Percentiles rank a stretch among this genome's conserved stretches.
These are phyloP conservation scores for Ormyrus rosae DNA, from an alignment of 2,888 invertebrate genomes.

Conservation along the genomic window DNA sequence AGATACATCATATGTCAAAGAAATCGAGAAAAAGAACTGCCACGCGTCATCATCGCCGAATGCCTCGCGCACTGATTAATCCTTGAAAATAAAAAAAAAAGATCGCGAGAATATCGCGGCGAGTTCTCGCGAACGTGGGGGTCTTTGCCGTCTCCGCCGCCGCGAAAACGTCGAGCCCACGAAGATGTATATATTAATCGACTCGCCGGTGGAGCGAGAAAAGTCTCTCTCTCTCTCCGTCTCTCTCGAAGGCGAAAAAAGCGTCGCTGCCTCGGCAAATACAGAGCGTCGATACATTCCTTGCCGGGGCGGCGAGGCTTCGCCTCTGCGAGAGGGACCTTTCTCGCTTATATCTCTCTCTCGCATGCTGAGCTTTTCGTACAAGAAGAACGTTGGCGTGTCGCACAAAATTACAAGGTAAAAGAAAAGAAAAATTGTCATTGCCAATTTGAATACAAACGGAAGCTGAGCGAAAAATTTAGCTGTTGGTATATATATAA, in stretches of 20 bases:
- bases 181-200: slow-evolving; percentile 9
- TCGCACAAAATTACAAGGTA: slow-evolving; percentile 3
- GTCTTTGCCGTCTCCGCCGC: slow-evolving; percentile 42
- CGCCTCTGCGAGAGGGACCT: neutral
- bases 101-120: too few relatives aligned
- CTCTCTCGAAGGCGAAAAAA: neutral
- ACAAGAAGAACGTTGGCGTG: slow-evolving; percentile 27
- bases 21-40: neutral
- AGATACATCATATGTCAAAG: slow-evolving; percentile 10
- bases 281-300: neutral
- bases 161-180: slow-evolving; percentile 47
- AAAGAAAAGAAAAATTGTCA: neutral
- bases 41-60: too few relatives aligned
- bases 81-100: neutral
- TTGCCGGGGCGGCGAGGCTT: slow-evolving; percentile 26
- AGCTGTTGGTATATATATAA: neutral
- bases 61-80: too few relatives aligned
- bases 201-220: neutral
- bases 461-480: slow-evolving; percentile 13
- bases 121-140: slow-evolving; percentile 33
- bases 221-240: too few relatives aligned
- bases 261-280: slow-evolving; percentile 24
- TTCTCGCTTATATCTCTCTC: too few relatives aligned
- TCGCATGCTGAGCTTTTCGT: slow-evolving; percentile 14
- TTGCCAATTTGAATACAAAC: slow-evolving; percentile 8